phyloP scores from a whole-genome alignment of 2,888 invertebrate species.

The Agrochola lota region DNA sequence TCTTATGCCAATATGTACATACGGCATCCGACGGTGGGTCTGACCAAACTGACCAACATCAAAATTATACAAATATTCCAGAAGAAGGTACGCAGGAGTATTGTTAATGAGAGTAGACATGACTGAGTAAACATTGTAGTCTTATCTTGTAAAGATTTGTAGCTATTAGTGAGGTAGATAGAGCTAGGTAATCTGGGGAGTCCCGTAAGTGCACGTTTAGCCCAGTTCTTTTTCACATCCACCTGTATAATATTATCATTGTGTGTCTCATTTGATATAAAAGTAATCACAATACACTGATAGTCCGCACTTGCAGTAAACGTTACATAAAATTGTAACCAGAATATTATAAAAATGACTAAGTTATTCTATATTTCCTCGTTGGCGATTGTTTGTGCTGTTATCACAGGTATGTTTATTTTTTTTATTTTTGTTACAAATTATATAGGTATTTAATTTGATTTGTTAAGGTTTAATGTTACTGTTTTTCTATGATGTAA shows the following conservation, averaged over 20 bases:
- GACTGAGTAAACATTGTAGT: background rate
- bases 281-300: constrained; percentile 53
- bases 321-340: background rate
- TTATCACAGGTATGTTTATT: constrained; percentile 33
- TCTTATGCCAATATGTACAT: no score
- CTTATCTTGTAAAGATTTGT: constrained; percentile 16
- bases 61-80: no score
- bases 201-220: background rate
- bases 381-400: constrained; percentile 30
- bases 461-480: background rate
- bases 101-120: background rate
- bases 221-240: constrained; percentile 13
- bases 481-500: background rate
- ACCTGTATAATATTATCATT: constrained; percentile 38
- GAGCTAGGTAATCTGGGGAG: constrained; percentile 6
- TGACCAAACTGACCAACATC: background rate
- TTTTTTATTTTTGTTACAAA: background rate
- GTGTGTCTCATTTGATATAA: constrained; percentile 40
- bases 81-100: no score
- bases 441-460: background rate
- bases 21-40: no score
- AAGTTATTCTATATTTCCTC: constrained; percentile 28
- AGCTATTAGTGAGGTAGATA: background rate
- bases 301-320: constrained; percentile 29
- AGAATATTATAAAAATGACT: constrained; percentile 29